These are phyloP conservation scores for Haliclona indistincta DNA, from an alignment of 37 sponge, comb jelly and placozoan species.

Conservation along the genomic window DNA sequence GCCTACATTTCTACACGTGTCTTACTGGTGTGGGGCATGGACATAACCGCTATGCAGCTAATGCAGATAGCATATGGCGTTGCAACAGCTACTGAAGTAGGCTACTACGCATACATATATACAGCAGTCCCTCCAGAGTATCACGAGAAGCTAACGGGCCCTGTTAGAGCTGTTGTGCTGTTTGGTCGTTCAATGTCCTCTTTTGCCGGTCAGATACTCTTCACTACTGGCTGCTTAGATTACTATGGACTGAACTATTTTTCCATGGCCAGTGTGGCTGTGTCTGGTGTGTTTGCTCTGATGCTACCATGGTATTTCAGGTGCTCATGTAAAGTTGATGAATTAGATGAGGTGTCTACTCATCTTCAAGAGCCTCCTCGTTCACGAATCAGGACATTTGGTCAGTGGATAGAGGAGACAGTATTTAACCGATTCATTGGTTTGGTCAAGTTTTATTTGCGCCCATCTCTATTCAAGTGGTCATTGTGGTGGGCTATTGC, in stretches of 20 bases:
- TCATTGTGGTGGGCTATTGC: slow-evolving; percentile 96
- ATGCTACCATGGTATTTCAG: slow-evolving; percentile 30
- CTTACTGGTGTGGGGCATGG: slow-evolving; percentile 68
- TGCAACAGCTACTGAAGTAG: slow-evolving; percentile 84
- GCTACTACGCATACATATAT: slow-evolving; percentile 88
- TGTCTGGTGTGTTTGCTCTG: slow-evolving; percentile 62
- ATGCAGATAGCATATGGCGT: slow-evolving; percentile 85
- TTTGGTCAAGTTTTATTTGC: slow-evolving; percentile 65
- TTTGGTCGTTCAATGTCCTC: slow-evolving; percentile 63
- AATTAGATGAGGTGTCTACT: background rate
- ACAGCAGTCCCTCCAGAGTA: slow-evolving; percentile 56
- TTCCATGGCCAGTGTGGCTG: slow-evolving; percentile 61
- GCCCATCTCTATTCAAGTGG: slow-evolving; percentile 69
- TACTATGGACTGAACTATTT: slow-evolving; percentile 66
- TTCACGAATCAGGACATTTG: too few relatives aligned
- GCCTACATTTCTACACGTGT: slow-evolving; percentile 73
- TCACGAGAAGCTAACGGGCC: slow-evolving; percentile 63
- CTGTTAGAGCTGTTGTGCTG: slow-evolving; percentile 55
- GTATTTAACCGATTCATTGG: slow-evolving; percentile 2
- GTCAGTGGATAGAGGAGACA: too few relatives aligned
- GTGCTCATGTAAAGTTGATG: background rate
- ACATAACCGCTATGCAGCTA: slow-evolving; percentile 56
- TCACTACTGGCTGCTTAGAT: slow-evolving; percentile 35
- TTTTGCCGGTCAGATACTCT: slow-evolving; percentile 63
- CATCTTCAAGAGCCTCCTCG: too few relatives aligned